Base-by-base conservation (phyloP, 2,797 vertebrate species). In the Molossus molossus region DNA sequence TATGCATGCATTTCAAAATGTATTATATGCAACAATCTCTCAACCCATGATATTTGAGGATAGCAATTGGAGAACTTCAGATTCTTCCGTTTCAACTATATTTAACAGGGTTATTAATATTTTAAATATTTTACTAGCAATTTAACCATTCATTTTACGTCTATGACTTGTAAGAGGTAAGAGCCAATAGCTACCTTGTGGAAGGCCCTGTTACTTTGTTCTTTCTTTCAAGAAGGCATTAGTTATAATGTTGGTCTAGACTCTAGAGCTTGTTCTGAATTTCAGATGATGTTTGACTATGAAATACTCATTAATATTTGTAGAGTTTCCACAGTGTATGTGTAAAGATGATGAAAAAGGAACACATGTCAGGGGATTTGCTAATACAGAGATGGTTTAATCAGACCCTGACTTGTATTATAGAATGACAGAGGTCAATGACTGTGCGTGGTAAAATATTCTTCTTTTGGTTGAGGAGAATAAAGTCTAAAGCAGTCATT, bases 271-370 rank as follows among this genome's bases (percentile, higher is more conserved):
- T 82, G 8, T 45, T 69, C 50, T 93, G 69, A 95, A 77, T 86
- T 91, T 89, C 23, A 37, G 10, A 65, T 85, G 14, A 45, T 77
- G 4, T 69, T 57, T 85, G 23, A 81, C 5, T 87, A 20, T 67
- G 23, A 86, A 60, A 40, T 27, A 69, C 62, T 82, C 13, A 82
- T 91, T 93, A 77, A 53, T 91, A 79, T 73, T 77, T 95, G 17
- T 75, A 89, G 25, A 18, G 2, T 62, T 80, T 86, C 33, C 25
- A 64, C 0, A 37, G 14, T 1, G 12, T n/a, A 72, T 69, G 4
- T 89, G 14, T 37, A 33, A 84, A 86, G 17, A 73, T 64, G 4
- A 18, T 53, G 9, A 18, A n/a, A 88, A 67, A 65, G 48, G 6
- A 91, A 37, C 13, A 33, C 6, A 12, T 37, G 37, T 90, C 15